These are phyloP conservation scores for Athene cunicularia DNA, from an alignment of 2,113 vertebrate species.

Conservation along the genomic window DNA sequence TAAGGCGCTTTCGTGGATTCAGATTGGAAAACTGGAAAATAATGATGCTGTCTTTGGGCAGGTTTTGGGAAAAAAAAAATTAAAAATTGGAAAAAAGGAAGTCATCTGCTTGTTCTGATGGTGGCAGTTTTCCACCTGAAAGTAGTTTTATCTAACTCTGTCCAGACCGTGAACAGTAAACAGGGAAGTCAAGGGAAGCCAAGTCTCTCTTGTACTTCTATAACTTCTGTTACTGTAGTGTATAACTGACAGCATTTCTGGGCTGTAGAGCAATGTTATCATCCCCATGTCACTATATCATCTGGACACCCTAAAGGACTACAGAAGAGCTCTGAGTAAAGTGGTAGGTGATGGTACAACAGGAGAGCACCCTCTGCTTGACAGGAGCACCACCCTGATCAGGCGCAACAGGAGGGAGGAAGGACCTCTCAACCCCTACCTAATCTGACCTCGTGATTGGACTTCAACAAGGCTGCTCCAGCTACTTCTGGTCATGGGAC, in stretches of 20 bases:
- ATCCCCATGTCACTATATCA: neutral
- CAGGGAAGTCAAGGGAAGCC: neutral
- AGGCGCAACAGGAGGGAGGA: neutral
- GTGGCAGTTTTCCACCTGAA: neutral
- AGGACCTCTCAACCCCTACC: neutral
- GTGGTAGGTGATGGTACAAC: neutral
- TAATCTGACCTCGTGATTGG: neutral
- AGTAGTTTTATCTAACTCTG: neutral
- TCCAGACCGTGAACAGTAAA: neutral
- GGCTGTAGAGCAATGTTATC: neutral
- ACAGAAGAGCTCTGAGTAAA: neutral
- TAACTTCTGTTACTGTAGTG: neutral
- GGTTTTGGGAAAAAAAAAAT: neutral
- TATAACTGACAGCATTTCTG: neutral
- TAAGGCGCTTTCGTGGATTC: conserved; percentile 18
- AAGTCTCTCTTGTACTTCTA: neutral
- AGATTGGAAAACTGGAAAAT: neutral
- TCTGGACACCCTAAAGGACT: neutral
- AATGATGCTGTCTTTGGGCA: neutral
- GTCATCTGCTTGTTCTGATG: neutral
- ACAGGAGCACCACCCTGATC: neutral
- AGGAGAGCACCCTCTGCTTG: neutral
- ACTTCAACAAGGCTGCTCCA: neutral
- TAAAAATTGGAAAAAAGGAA: neutral
- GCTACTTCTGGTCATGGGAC: neutral